Evolutionary conservation across 1,140 invertebrate genomes (phyloP), one percentile per base, ranked within the genome.

Genomic region (Drosophila malerkotliana): DNA sequence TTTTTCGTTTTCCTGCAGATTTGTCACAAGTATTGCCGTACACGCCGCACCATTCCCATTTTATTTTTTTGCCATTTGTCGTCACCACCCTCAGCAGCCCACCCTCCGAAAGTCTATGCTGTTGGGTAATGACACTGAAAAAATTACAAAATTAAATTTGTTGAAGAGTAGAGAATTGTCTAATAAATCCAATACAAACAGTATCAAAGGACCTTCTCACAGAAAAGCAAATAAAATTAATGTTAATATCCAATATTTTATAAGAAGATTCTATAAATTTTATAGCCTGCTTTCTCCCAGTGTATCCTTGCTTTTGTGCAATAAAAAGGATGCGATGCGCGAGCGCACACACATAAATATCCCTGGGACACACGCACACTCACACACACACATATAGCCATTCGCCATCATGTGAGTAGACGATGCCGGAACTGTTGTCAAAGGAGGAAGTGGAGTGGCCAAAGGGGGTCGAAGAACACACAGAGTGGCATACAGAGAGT

Each of bases 291-390:
- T 0, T 30, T 63, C 8, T 44, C 5, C 3, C 18, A 64, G 63
- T 67, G 63, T 14, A 64, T 64, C 28, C 44, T 63, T 55, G 63
- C 71, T 64, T 61, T 72, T 64, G 62, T 66, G 82, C 77, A 87
- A 81, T 87, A 81, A 85, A 85, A 87, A 87, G 82, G 82, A 87
- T 81, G 66, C 74, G 78, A 85, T 66, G 82, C 77, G 69, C 82
- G 81, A 85, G 81, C 77, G 77, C 81, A 85, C 82, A 85, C 82
- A 87, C 82, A 85, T 81, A 85, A 85, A 81, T 77, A 81, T 81
- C 68, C 48, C 63, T 54, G 56, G n/a, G 44, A 48, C 76, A 67
- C 56, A 77, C 49, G 56, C 78, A 26, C 47, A 58, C 49, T 15
- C 57, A 58, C 14, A 59, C 14, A 52, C 5, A 26, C 15, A 41